Base-by-base conservation (phyloP, 2,888 invertebrate genomes). In the Nycteola revayana region DNA sequence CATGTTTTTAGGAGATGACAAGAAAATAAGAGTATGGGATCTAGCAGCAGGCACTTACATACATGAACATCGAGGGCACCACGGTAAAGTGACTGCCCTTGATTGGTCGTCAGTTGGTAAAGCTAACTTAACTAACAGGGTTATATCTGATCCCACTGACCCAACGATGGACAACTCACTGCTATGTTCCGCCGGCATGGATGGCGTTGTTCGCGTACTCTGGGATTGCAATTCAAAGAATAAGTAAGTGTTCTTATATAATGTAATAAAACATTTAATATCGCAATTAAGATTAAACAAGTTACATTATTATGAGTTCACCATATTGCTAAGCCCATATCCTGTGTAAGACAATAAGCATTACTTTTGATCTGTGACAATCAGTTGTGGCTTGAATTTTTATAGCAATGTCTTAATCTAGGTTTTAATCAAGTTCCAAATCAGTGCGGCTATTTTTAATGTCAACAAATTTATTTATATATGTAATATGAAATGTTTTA, bases 21-120 rank as follows among this genome's bases (percentile, higher is more conserved):
- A 92, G 55, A 89, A 90, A 54, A 90, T 95, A 8, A 90, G 92
- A 72, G 87, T 95, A 9, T 95, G 94, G 94, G 94, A 95, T 66
- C 68, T 95, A 46, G 89, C 91, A 2, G 90, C 91, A 10, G 92
- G 93, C 5, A 90, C 90, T 28, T 85, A 92, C 39, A 67, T 93
- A 7, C 90, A 91, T 42, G 93, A 94, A 65, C 86, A 94, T 38
- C 83, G 90, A 46, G 92, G 92, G 0, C 93, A 93, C 60, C 90
- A 91, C 24, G 91, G 91, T 20, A 90, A 90, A 29, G 87, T 94
- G 7, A 90, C 90, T 1, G 83, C 91, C 9, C 73, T 94, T 6
- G 87, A 90, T 36, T 94, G 94, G 91, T 92, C 88, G 0, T 66
- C 82, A 0, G 50, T 82, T 1, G 86, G 81, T 3, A 83, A 79